A percentile compares a stretch with the other conserved stretches of the same genome.
phyloP scores from a whole-genome alignment of 2,797 vertebrate species.

The Lithobates sylvaticus region DNA sequence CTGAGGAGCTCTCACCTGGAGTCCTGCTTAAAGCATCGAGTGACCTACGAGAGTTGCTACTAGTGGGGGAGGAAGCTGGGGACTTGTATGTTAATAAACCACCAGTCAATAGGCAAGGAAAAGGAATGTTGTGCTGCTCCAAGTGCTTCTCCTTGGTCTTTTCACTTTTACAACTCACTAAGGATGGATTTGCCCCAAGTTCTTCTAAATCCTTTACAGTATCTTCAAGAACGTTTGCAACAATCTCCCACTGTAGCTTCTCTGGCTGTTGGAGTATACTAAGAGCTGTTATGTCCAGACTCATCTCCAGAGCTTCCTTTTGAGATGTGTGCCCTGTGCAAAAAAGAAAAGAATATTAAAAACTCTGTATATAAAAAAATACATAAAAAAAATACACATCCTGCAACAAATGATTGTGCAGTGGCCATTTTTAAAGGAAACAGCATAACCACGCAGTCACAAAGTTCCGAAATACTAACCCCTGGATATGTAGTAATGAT shows the following conservation, averaged over 20 bases:
- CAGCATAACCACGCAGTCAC: not conserved
- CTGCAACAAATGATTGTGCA: not conserved
- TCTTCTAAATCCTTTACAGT: slow-evolving; percentile 98
- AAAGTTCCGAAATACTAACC: too few species aligned
- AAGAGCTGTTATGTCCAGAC: slow-evolving; percentile 92
- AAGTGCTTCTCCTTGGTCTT: slow-evolving; percentile 92
- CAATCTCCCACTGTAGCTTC: slow-evolving; percentile 98
- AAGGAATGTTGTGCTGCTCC: slow-evolving; percentile 99
- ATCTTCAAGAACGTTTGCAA: slow-evolving; percentile 97
- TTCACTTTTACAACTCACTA: slow-evolving; percentile 86
- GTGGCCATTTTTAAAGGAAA: not conserved
- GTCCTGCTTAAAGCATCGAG: slow-evolving; percentile 90
- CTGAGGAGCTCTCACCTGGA: slow-evolving; percentile 88
- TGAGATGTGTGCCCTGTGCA: slow-evolving; percentile 89
- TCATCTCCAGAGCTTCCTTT: slow-evolving; percentile 95
- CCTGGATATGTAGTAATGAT: too few species aligned
- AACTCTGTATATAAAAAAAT: not conserved
- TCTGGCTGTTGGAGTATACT: slow-evolving; percentile 98
- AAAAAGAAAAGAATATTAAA: slow-evolving; percentile 56
- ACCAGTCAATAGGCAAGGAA: slow-evolving; percentile 95
- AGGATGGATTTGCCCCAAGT: slow-evolving; percentile 91
- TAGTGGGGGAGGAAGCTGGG: slow-evolving; percentile 84
- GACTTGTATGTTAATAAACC: slow-evolving; percentile 95
- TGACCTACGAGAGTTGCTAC: slow-evolving; percentile 85
- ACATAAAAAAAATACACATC: not conserved